Evolutionary conservation across 1,140 invertebrate species (phyloP), one percentile per base, ranked within the genome.

Genomic region (Idris sp.): DNA sequence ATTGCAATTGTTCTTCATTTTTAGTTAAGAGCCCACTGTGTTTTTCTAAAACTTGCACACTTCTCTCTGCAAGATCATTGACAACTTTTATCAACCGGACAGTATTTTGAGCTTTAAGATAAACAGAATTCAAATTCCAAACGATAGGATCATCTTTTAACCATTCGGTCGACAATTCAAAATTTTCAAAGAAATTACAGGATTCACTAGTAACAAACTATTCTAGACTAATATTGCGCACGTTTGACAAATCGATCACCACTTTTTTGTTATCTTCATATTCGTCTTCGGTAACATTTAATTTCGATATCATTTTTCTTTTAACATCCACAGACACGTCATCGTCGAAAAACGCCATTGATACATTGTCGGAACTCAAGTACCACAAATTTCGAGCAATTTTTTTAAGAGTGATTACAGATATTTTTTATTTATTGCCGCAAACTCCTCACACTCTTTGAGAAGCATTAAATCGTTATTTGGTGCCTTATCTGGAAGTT

Each of bases 321-420:
- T 38, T 53, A 14, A 18, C 33, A 5, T 5, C 19, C 9, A 13
- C 16, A 0, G 33, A 7, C 15, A 53, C 48, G 11, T 26, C 35
- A 19, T 36, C 35, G 11, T 53, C 35, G 14, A 53, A 53, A 53
- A 53, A 38, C 16, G 48, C 18, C 48, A 53, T 53, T 38, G 48
- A 18, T 31, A 35, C n/a, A 53, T 53, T 36, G 15, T 38, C 48
- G 1, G 48, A 11, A 38, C n/a, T 53, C 35, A 38, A 28, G 16
- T 53, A 53, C 48, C 48, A 53, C 19, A 38, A 16, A n/a, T 53
- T 33, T 16, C 38, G 25, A 5, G 15, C 26, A 15, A 53, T 10
- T 53, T 53, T 53, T 26, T 18, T 53, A 4, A 53, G 11, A n/a
- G 48, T 9, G 1, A 22, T 35, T 2, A 16, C n/a, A 18, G 48